Percentiles rank a stretch among this genome's conserved stretches.
Conservation (phyloP, 2,113 vertebrate genomes). For the Gallinago undulata region DNA sequence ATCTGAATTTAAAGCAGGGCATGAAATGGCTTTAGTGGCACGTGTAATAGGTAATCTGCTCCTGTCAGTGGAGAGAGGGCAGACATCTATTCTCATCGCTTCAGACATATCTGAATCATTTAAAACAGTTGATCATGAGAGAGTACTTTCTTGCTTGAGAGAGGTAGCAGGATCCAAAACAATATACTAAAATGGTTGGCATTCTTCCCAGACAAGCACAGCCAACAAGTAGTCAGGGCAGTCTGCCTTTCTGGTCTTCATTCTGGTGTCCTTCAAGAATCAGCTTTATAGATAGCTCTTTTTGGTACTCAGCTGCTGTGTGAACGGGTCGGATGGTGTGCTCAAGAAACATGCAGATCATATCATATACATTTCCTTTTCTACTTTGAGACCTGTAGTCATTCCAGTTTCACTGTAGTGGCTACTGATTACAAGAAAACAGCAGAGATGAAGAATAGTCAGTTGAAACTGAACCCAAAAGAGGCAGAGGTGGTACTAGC, state of each 20-base stretch:
- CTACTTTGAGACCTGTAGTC: background rate
- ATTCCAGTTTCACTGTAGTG: background rate
- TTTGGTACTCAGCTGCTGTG: background rate
- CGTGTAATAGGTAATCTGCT: background rate
- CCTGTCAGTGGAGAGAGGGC: background rate
- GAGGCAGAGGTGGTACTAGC: background rate
- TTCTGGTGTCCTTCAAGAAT: background rate
- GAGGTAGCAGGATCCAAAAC: background rate
- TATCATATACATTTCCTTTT: background rate
- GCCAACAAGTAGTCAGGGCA: background rate
- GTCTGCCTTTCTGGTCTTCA: background rate
- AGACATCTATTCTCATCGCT: background rate
- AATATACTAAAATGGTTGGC: slow-evolving; percentile 36
- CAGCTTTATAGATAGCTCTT: background rate
- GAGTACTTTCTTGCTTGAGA: slow-evolving; percentile 7
- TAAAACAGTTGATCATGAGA: slow-evolving; percentile 2
- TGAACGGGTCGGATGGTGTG: background rate
- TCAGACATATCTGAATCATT: slow-evolving; percentile 2
- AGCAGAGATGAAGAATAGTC: background rate
- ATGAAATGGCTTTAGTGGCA: background rate
- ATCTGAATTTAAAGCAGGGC: slow-evolving; percentile 29
- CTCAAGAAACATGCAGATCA: background rate
- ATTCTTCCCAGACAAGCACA: slow-evolving; percentile 2
- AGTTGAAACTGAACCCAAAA: background rate
- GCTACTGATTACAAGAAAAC: background rate